These are phyloP conservation scores for Henricia sp. DNA, from an alignment of 53 echinoderm and acorn worm species.

Conservation along the genomic window DNA sequence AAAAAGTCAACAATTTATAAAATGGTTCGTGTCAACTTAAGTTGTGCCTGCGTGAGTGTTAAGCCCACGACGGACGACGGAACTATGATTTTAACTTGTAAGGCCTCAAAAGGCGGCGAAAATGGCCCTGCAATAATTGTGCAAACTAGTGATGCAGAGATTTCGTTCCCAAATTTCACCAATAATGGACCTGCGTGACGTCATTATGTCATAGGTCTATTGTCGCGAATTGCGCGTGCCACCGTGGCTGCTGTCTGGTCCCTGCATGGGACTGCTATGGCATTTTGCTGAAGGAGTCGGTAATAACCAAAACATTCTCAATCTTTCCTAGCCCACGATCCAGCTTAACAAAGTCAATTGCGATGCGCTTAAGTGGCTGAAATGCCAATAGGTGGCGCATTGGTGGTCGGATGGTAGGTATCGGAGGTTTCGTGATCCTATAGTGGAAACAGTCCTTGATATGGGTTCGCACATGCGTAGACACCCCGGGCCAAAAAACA, in stretches of 20 bases:
- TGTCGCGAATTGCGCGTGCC: conserved; percentile 24
- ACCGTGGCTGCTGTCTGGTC: conserved; percentile 22
- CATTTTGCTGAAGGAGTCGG: conserved; percentile 24
- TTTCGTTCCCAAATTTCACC: no score
- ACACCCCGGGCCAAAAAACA: conserved; percentile 20
- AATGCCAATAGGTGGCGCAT: conserved; percentile 34
- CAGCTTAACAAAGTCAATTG: conserved; percentile 41
- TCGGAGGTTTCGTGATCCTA: neutral
- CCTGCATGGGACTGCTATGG: conserved; percentile 33
- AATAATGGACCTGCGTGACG: no score
- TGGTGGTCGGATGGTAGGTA: conserved; percentile 15
- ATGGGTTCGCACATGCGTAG: neutral
- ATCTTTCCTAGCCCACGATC: neutral
- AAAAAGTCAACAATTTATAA: no score
- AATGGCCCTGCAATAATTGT: no score
- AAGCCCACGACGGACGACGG: no score
- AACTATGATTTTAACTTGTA: no score
- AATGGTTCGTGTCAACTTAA: no score
- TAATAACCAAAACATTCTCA: conserved; percentile 39
- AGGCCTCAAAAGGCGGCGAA: no score
- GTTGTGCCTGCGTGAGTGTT: no score
- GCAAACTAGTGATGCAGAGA: no score
- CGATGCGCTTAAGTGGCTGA: conserved; percentile 7
- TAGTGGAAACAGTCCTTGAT: conserved; percentile 24
- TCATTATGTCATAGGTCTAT: no score